phyloP scores from a whole-genome alignment of 2,113 vertebrate genomes.

The Alethe diademata region DNA sequence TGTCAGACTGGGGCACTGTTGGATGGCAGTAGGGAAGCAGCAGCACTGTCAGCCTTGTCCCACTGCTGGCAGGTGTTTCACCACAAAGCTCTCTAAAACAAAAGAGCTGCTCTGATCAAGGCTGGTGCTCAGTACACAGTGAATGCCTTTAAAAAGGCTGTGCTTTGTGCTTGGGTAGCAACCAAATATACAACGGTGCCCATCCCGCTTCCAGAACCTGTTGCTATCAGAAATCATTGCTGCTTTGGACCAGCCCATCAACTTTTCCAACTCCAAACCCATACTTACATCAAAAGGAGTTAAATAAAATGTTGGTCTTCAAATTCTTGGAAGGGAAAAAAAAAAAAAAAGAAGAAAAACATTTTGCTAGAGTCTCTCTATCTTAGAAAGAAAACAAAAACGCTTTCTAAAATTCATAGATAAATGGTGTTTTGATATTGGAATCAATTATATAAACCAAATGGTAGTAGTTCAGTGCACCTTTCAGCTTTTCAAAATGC shows the following conservation, averaged over 20 bases:
- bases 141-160: not conserved
- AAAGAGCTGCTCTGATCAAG: not conserved
- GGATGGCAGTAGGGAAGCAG: not conserved
- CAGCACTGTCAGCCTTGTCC: not conserved
- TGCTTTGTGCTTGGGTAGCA: not conserved
- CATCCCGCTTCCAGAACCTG: not conserved
- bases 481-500: not conserved
- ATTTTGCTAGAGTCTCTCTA: not conserved
- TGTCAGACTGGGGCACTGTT: accelerated
- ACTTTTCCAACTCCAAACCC: not conserved
- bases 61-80: accelerated
- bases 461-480: not conserved
- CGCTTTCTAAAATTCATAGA: not conserved
- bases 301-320: not conserved
- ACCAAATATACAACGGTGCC: not conserved
- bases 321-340: not conserved
- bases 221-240: not conserved
- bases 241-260: not conserved
- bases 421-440: not conserved
- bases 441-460: not conserved
- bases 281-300: not conserved
- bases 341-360: not conserved
- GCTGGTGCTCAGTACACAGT: not conserved
- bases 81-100: not conserved
- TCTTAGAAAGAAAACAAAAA: not conserved